Evolutionary conservation across 92 coral and sea anemone species (phyloP).

Genomic region (Pocillopora meandrina): DNA sequence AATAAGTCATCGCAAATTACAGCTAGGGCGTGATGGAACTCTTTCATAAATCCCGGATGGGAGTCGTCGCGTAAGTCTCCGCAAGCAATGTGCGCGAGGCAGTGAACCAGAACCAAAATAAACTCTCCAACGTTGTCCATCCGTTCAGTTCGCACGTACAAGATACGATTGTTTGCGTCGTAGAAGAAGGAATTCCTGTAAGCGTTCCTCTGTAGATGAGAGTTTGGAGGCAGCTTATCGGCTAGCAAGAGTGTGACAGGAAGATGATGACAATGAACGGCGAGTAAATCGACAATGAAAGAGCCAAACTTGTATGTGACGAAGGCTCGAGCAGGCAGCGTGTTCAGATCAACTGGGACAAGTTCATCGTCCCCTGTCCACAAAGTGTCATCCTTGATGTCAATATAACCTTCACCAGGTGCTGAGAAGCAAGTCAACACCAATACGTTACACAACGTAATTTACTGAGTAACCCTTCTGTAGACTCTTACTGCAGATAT

Average conservation of each 20-base stretch:
- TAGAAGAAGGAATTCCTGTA: slow-evolving; percentile 97
- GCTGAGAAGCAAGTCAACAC: slow-evolving; percentile 21
- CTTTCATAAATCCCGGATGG: slow-evolving; percentile 92
- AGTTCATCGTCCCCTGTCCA: slow-evolving; percentile 93
- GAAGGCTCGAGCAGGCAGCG: slow-evolving; percentile 86
- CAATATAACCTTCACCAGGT: slow-evolving; percentile 93
- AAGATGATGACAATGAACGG: slow-evolving; percentile 93
- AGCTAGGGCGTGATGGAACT: slow-evolving; percentile 95
- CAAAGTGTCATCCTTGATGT: slow-evolving; percentile 97
- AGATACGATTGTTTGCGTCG: slow-evolving; percentile 93
- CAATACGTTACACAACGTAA: background rate
- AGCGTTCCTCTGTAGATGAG: slow-evolving; percentile 89
- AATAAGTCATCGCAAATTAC: slow-evolving; percentile 96
- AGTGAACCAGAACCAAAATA: slow-evolving; percentile 87
- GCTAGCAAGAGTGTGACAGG: slow-evolving; percentile 96
- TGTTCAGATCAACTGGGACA: slow-evolving; percentile 93
- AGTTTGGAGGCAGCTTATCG: slow-evolving; percentile 92
- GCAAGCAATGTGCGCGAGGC: slow-evolving; percentile 94
- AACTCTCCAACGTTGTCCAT: slow-evolving; percentile 98
- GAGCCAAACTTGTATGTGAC: slow-evolving; percentile 98
- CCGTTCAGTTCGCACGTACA: slow-evolving; percentile 91
- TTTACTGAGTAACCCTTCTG: background rate
- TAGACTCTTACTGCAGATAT: background rate
- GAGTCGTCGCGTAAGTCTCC: slow-evolving; percentile 96
- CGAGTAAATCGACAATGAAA: slow-evolving; percentile 88